Evolutionary conservation across 2,888 invertebrate genomes (phyloP), one percentile per base, ranked within the genome.

Genomic region (Liposcelis brunnea): DNA sequence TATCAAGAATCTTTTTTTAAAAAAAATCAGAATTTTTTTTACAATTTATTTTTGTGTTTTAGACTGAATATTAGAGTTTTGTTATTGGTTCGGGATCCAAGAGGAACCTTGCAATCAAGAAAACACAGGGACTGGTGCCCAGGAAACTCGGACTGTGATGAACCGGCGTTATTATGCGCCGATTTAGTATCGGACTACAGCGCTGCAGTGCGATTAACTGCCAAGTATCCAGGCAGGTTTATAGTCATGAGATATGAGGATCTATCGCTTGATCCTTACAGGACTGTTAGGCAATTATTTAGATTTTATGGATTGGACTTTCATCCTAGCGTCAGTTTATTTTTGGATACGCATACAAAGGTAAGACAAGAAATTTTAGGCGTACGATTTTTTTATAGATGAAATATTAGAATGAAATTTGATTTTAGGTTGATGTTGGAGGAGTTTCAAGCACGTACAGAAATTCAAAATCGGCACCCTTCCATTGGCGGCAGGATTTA

Each of bases 191-290:
- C 78, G 35, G 87, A 89, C 61, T 89, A 80, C 62, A 73, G 74
- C 44, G 77, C 81, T 19, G 85, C 87, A 37, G 71, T 75, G 7
- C 61, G 72, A 33, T 64, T 87, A 49, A 63, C 72, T 37, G 70
- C 74, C 54, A 65, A 72, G 53, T 86, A 77, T 65, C 81, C 85
- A 15, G 64, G 71, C 49, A 72, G 74, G 52, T 79, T 89, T 65
- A 86, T 86, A 65, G 80, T 78, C 42, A 65, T 87, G 35, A 74
- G 87, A 2, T 89, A 87, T 58, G 89, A 89, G 65, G 87, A 89
- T 58, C 65, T 89, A 40, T 84, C 86, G 0, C 60, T 84, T 45
- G 73, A 80, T 56, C 81, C 84, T 1, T 77, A 80, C 59, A 68
- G 66, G 49, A 73, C 75, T 50, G 74, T 79, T 12, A 68, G 75